phyloP scores from a whole-genome alignment of 1,140 invertebrate genomes.

The Neomicropteryx cornuta region DNA sequence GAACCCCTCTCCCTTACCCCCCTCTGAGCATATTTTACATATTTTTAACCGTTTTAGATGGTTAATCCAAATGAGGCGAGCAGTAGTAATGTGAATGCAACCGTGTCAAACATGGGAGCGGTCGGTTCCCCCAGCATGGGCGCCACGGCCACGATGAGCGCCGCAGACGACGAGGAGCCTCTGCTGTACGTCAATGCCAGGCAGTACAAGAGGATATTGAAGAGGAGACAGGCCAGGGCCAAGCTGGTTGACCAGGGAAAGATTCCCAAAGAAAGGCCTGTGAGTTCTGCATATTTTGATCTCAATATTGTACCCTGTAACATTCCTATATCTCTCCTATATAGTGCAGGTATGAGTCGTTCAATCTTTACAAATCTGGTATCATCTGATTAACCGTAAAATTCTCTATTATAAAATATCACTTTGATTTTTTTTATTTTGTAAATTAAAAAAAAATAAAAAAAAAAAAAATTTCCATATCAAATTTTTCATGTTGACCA shows the following conservation, averaged over 20 bases:
- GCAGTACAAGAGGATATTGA: slow-evolving; percentile 89
- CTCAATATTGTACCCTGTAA: too few relatives aligned
- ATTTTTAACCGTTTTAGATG: slow-evolving; percentile 19
- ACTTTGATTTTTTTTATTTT: too few relatives aligned
- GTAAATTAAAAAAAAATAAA: too few relatives aligned
- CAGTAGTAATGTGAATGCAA: background rate
- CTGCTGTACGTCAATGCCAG: slow-evolving; percentile 98
- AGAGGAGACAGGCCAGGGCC: slow-evolving; percentile 78
- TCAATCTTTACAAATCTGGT: too few relatives aligned
- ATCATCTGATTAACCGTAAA: too few relatives aligned
- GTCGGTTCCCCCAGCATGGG: slow-evolving; percentile 43
- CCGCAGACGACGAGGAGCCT: slow-evolving; percentile 80
- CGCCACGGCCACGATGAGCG: slow-evolving; percentile 49
- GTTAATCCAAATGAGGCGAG: slow-evolving; percentile 11
- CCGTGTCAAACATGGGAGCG: slow-evolving; percentile 5
- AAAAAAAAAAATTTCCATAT: too few relatives aligned
- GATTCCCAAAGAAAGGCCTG: slow-evolving; percentile 92
- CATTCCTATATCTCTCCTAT: background rate
- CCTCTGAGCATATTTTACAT: slow-evolving; percentile 19
- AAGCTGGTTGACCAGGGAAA: slow-evolving; percentile 86
- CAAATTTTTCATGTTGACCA: too few relatives aligned
- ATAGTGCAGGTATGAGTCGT: too few relatives aligned
- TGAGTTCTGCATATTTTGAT: slow-evolving; percentile 41
- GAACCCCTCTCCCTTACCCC: slow-evolving; percentile 6
- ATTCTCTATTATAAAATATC: too few relatives aligned